phyloP scores from a whole-genome alignment of 2,888 invertebrate genomes.

The Globia sparganii region DNA sequence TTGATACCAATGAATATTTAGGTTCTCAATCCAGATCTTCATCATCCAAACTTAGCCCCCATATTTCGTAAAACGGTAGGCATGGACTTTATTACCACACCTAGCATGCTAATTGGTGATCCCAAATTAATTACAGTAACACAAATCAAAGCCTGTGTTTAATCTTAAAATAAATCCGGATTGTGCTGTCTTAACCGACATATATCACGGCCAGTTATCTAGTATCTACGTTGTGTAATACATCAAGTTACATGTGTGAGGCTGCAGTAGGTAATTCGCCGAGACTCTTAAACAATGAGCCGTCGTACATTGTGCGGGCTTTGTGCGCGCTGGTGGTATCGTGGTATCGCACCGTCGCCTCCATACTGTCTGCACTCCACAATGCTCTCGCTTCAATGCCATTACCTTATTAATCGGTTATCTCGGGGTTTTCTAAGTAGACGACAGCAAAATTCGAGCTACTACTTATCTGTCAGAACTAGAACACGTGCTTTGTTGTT shows the following conservation, averaged over 20 bases:
- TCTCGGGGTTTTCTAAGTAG: constrained; percentile 38
- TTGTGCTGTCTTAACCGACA: neutral
- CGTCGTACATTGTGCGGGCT: constrained; percentile 83
- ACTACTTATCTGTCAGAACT: neutral
- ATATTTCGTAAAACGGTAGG: neutral
- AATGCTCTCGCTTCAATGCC: constrained; percentile 70
- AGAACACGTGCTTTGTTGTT: neutral
- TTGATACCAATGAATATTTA: neutral
- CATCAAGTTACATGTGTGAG: constrained; percentile 59
- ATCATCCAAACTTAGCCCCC: neutral
- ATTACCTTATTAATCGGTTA: constrained; percentile 49
- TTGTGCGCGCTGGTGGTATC: constrained; percentile 82
- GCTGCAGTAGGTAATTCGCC: constrained; percentile 78
- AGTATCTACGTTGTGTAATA: constrained; percentile 36
- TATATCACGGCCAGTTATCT: constrained; percentile 25
- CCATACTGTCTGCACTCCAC: constrained; percentile 77
- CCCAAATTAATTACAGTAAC: neutral
- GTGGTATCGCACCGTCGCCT: constrained; percentile 79
- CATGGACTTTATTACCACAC: neutral
- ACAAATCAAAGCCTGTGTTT: neutral
- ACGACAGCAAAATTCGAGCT: constrained; percentile 5
- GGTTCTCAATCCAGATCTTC: neutral
- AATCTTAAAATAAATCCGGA: constrained; percentile 9
- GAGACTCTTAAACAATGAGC: constrained; percentile 84
- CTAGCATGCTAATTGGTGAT: neutral